Percentiles rank a stretch among this genome's conserved stretches.
phyloP scores from a whole-genome alignment of 2,797 vertebrate species.

The Poecilia velifera region DNA sequence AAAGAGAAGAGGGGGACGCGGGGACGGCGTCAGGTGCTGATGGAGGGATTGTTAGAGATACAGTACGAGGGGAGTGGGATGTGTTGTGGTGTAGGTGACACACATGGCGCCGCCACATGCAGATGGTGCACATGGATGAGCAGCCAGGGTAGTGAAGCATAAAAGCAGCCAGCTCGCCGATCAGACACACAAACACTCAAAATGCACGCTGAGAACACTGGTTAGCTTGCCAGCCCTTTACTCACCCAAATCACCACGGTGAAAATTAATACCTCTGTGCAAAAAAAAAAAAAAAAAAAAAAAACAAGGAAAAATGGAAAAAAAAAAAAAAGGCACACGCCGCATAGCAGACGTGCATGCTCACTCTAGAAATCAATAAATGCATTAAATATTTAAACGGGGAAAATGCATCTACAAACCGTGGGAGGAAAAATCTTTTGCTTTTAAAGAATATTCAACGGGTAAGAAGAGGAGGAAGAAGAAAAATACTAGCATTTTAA shows the following conservation, averaged over 20 bases:
- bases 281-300: slow-evolving; percentile 29
- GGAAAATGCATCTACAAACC: slow-evolving; percentile 52
- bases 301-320: too few relatives aligned
- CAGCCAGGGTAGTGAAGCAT: slow-evolving; percentile 74
- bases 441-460: slow-evolving; percentile 32
- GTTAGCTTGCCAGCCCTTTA: slow-evolving; percentile 73
- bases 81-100: slow-evolving; percentile 72
- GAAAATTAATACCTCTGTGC: slow-evolving; percentile 82
- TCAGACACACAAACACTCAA: slow-evolving; percentile 48
- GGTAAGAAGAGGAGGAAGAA: not conserved
- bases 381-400: slow-evolving; percentile 67
- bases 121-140: slow-evolving; percentile 77
- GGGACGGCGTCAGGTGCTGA: slow-evolving; percentile 58
- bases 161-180: slow-evolving; percentile 73
- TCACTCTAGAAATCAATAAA: slow-evolving; percentile 49
- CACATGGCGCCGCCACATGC: slow-evolving; percentile 78
- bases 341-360: slow-evolving; percentile 28
- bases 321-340: slow-evolving; percentile 42
- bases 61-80: slow-evolving; percentile 59
- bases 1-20: slow-evolving; percentile 13
- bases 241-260: slow-evolving; percentile 80
- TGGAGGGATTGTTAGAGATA: slow-evolving; percentile 52
- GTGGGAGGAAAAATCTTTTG: slow-evolving; percentile 32
- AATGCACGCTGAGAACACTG: slow-evolving; percentile 65
- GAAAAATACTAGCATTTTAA: slow-evolving; percentile 31